A percentile compares a stretch with the other conserved stretches of the same genome.
Conservation (phyloP, 2,113 vertebrate genomes). For the Cariama cristata region DNA sequence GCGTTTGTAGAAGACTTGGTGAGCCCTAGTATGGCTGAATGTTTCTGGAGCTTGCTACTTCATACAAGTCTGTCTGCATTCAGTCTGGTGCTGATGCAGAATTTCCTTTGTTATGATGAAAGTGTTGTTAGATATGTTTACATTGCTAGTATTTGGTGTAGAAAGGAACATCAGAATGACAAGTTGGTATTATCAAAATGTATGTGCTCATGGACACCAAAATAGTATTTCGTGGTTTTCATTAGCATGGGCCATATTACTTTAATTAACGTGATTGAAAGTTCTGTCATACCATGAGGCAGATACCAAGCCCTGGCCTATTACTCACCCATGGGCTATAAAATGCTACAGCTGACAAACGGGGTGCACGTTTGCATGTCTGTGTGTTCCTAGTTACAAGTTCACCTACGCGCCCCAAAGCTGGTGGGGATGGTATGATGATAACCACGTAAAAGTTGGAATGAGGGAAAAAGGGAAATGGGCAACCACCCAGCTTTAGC, state of each 20-base stretch:
- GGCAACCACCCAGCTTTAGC: fast-evolving
- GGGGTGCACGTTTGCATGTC: not conserved
- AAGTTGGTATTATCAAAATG: conserved; percentile 68
- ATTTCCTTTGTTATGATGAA: conserved; percentile 76
- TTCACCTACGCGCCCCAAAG: not conserved
- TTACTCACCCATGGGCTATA: conserved; percentile 51
- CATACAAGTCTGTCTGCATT: conserved; percentile 41
- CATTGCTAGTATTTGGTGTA: conserved; percentile 15
- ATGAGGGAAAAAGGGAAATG: not conserved
- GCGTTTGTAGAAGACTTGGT: not conserved
- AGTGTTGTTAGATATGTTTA: conserved; percentile 50
- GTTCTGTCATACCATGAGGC: conserved; percentile 20
- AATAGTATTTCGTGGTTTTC: conserved; percentile 73
- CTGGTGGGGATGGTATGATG: not conserved
- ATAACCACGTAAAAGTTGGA: not conserved
- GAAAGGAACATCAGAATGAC: conserved; percentile 44
- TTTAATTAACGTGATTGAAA: conserved; percentile 78
- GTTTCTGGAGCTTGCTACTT: conserved; percentile 63
- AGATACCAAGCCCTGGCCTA: not conserved
- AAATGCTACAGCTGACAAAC: conserved; percentile 28
- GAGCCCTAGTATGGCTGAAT: conserved; percentile 31
- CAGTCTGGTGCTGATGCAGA: conserved; percentile 56
- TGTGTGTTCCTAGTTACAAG: not conserved
- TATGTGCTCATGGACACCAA: conserved; percentile 49
- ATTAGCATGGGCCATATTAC: conserved; percentile 72